Base-by-base conservation (phyloP, 2,797 vertebrate genomes). In the Malurus splendens region DNA sequence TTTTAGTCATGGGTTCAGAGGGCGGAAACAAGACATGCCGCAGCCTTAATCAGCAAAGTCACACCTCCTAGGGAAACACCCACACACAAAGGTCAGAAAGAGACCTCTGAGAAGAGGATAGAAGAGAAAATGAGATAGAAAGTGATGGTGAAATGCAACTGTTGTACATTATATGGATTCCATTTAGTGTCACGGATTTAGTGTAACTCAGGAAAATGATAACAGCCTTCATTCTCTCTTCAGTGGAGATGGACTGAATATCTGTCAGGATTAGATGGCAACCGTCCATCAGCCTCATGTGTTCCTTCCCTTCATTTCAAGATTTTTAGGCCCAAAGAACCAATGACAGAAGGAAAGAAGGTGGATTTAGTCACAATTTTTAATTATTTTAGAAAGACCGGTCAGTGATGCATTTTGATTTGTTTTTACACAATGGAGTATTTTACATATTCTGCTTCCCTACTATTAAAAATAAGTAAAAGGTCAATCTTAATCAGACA, bases 61-160 rank as follows among this genome's bases (percentile, higher is more conserved):
- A 81, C 90, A 91, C 90, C 71, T 93, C 82, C 59, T 17, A 28
- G 82, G 85, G 61, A 80, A 90, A 72, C 30, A 52, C 52, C 50
- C 45, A 65, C 66, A 64, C 82, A 64, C 27, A 52, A 47, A 93
- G 92, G 90, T 93, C 94, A 90, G 70, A 51, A 71, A 64, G 87
- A 83, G 90, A 73, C 82, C 55, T 92, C 59, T 44, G 23, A 68
- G n/a, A 70, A 41, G 13, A 85, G 33, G 3, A 16, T 41, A 62
- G 66, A 44, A 85, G 83, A 57, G 82, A 74, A 89, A 93, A 93
- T 10, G 36, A 93, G 94, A 86, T 90, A 89, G 55, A 70, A 95
- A 82, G 92, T 86, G 87, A 56, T 66, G 70, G 70, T 83, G 80
- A 94, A 86, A 68, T n/a, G 12, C 62, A 59, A 1, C 48, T 45